Percentiles rank a stretch among this genome's conserved stretches.
phyloP scores from a whole-genome alignment of 53 echinoderm and acorn worm genomes.

The Paracentrotus lividus region DNA sequence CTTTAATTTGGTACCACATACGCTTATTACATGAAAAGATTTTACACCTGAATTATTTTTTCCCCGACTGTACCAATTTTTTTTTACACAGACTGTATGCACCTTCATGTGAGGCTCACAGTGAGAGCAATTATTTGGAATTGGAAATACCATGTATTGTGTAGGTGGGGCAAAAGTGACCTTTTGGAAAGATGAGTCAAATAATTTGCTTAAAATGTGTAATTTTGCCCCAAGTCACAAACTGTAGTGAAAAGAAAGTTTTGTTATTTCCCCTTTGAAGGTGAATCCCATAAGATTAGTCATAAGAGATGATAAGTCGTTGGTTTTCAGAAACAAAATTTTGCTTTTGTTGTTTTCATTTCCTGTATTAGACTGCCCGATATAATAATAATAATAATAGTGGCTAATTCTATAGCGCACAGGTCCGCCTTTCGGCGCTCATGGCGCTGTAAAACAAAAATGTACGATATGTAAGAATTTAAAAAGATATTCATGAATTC shows the following conservation, averaged over 20 bases:
- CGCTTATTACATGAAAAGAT: too few relatives aligned
- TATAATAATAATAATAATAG: too few relatives aligned
- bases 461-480: not conserved
- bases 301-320: slow-evolving; percentile 1
- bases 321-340: not conserved
- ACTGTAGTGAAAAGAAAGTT: not conserved
- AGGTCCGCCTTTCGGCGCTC: too few relatives aligned
- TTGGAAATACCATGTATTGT: not conserved
- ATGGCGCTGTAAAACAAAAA: too few relatives aligned
- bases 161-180: not conserved
- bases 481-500: not conserved
- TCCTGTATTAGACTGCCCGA: not conserved
- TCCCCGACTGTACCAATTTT: too few relatives aligned
- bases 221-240: not conserved
- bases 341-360: not conserved
- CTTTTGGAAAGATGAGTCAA: slow-evolving; percentile 12
- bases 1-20: too few relatives aligned
- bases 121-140: too few relatives aligned
- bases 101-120: too few relatives aligned
- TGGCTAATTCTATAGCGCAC: too few relatives aligned
- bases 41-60: too few relatives aligned
- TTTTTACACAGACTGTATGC: too few relatives aligned
- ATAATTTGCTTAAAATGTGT: slow-evolving; percentile 4
- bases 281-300: not conserved
- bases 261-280: not conserved